Evolutionary conservation across 37 sponge, comb jelly and placozoan species (phyloP).

Genomic region (Hormiphora californensis): DNA sequence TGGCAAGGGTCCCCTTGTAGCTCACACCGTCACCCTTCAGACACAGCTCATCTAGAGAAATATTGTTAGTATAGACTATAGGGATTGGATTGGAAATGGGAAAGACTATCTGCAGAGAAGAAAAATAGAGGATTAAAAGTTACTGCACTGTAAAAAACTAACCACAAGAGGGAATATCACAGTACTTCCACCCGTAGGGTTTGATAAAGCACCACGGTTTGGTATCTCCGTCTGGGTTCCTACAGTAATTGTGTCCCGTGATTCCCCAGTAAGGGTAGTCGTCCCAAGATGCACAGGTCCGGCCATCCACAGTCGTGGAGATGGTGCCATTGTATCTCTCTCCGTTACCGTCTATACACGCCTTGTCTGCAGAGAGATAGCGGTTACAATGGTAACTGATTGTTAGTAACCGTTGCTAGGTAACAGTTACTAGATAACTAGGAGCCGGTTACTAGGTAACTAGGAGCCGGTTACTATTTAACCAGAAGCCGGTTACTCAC

Average conservation of each 20-base stretch:
- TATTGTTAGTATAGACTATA: background rate
- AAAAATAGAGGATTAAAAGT: background rate
- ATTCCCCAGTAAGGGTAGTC: constrained; percentile 15
- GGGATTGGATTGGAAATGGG: background rate
- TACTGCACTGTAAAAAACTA: background rate
- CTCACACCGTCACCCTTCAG: constrained; percentile 6
- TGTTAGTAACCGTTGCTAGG: too few species aligned
- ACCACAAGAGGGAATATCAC: constrained; percentile 1
- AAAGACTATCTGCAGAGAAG: background rate
- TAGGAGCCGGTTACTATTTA: too few species aligned
- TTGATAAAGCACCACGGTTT: constrained; percentile 29
- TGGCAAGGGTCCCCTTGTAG: constrained; percentile 9
- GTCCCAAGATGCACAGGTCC: constrained; percentile 4
- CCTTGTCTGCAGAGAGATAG: background rate
- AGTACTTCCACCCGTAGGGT: constrained; percentile 8
- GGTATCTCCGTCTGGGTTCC: background rate
- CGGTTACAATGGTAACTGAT: too few species aligned
- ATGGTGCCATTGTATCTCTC: constrained; percentile 16
- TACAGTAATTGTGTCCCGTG: constrained; percentile 53
- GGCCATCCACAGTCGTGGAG: background rate
- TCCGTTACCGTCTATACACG: constrained; percentile 29
- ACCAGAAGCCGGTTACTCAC: too few species aligned
- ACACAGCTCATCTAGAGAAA: background rate
- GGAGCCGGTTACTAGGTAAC: too few species aligned
- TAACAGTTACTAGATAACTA: too few species aligned